A percentile compares a stretch with the other conserved stretches of the same genome.
These are phyloP conservation scores for Arenaria interpres DNA, from an alignment of 2,113 vertebrate genomes.

Conservation along the genomic window DNA sequence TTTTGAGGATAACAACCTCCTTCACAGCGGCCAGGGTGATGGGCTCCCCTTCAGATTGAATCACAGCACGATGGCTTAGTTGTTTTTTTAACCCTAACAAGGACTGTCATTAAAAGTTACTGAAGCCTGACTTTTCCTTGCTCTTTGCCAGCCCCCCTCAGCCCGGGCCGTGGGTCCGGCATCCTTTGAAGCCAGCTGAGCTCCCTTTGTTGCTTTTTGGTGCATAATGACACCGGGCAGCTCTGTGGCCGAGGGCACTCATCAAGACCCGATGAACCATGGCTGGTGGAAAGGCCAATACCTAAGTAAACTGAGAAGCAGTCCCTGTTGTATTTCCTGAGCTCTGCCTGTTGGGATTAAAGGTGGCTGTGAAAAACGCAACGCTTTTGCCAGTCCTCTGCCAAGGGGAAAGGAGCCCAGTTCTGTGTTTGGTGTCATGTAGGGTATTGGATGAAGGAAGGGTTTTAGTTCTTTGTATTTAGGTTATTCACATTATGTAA, in stretches of 20 bases:
- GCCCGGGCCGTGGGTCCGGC: conserved; percentile 74
- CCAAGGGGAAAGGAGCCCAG: not conserved
- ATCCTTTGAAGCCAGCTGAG: conserved; percentile 75
- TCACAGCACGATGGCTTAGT: conserved; percentile 72
- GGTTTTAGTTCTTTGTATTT: not conserved
- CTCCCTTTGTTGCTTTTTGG: conserved; percentile 77
- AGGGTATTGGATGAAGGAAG: not conserved
- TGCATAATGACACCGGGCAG: conserved; percentile 77
- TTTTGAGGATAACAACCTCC: conserved; percentile 12
- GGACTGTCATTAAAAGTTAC: conserved; percentile 85
- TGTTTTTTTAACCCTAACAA: conserved; percentile 87
- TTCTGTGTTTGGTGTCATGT: not conserved
- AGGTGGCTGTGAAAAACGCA: not conserved
- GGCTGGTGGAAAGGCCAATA: not conserved
- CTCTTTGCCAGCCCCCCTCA: conserved; percentile 77
- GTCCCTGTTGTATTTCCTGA: not conserved
- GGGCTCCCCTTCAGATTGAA: conserved; percentile 64
- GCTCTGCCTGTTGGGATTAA: conserved; percentile 29
- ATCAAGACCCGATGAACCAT: conserved; percentile 44
- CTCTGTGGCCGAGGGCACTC: conserved; percentile 45
- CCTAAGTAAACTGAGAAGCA: not conserved
- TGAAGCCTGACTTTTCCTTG: conserved; percentile 81
- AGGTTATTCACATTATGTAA: not conserved
- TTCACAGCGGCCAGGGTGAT: not conserved
- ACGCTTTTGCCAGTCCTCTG: not conserved